Base-by-base conservation (phyloP, 1,140 invertebrate genomes). In the Heliothis subflexa region DNA sequence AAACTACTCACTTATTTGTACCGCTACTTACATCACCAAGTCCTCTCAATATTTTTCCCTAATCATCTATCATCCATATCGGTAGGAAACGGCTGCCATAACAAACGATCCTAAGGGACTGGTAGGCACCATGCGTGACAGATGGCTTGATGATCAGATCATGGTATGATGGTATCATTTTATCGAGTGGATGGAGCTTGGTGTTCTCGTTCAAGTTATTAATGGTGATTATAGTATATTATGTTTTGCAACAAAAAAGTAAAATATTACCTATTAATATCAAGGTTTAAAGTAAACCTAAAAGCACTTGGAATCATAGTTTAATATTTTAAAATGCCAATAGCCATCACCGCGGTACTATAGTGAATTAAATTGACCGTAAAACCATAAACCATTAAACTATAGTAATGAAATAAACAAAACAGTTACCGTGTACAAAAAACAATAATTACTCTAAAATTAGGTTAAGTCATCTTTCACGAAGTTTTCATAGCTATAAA, bases 61-160 rank as follows among this genome's bases (percentile, higher is more conserved):
- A 25, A 70, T 70, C 66, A 70, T 70, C 40, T 21, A 70, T 70
- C 66, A 70, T 70, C 66, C 66, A 7, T 70, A 70, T 70, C 66
- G 25, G 66, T 12, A 70, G 45, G 66, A 50, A 70, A 14, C 66
- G 66, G 12, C 61, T 70, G 66, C 66, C 66, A 70, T 50, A 70
- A 70, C 66, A 70, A 70, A 70, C 66, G 47, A 49, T 70, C 47
- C 45, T 14, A 2, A 21, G 18, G 66, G 66, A 28, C 64, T 11
- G 47, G 45, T 66, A 66, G 66, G 25, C 66, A 50, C 66, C 47
- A 50, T 12, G 21, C 47, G 13, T 70, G 66, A 50, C 45, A 52
- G 66, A 70, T 70, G 14, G 47, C 40, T 47, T 66, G 47, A n/a
- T 66, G 62, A 62, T 62, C 59, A 62, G 14, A 40, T 4, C 33